Percentiles rank a stretch among this genome's conserved stretches.
Evolutionary conservation across 1,140 invertebrate species (phyloP).

Genomic region (Spodoptera litura): DNA sequence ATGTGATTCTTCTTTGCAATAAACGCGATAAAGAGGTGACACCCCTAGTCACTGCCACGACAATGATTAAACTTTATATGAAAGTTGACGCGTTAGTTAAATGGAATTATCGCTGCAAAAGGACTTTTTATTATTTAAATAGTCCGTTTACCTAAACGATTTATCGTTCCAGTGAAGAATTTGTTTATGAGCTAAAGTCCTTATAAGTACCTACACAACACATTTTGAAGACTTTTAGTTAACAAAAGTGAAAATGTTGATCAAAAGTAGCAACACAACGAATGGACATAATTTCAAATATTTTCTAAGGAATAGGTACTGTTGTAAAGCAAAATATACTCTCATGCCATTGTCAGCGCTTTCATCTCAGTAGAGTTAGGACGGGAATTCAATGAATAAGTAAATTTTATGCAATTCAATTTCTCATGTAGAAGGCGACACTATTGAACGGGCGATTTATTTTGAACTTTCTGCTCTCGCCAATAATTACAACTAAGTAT

Average conservation of each 20-base stretch:
- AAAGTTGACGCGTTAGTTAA: slow-evolving; percentile 49
- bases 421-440: slow-evolving; percentile 11
- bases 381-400: slow-evolving; percentile 44
- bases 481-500: slow-evolving; percentile 7
- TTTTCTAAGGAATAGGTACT: not conserved
- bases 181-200: slow-evolving; percentile 12
- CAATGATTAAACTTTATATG: slow-evolving; percentile 44
- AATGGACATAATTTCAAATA: not conserved
- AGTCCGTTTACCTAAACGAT: slow-evolving; percentile 50
- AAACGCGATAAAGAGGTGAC: not conserved
- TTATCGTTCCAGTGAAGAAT: slow-evolving; percentile 12
- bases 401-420: slow-evolving; percentile 51
- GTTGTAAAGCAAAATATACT: slow-evolving; percentile 1
- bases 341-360: slow-evolving; percentile 7
- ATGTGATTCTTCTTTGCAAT: too few relatives aligned
- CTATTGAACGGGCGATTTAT: slow-evolving; percentile 26
- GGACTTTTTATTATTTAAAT: slow-evolving; percentile 46
- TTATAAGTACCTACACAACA: too few relatives aligned
- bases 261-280: too few relatives aligned
- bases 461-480: slow-evolving; percentile 31
- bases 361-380: slow-evolving; percentile 12
- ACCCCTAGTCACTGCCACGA: slow-evolving; percentile 29
- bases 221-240: too few relatives aligned
- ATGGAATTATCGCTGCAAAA: slow-evolving; percentile 48
- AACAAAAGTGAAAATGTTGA: too few relatives aligned